Evolutionary conservation across 2,888 invertebrate species (phyloP), one percentile per base, ranked within the genome.

Genomic region (Leuctra nigra): DNA sequence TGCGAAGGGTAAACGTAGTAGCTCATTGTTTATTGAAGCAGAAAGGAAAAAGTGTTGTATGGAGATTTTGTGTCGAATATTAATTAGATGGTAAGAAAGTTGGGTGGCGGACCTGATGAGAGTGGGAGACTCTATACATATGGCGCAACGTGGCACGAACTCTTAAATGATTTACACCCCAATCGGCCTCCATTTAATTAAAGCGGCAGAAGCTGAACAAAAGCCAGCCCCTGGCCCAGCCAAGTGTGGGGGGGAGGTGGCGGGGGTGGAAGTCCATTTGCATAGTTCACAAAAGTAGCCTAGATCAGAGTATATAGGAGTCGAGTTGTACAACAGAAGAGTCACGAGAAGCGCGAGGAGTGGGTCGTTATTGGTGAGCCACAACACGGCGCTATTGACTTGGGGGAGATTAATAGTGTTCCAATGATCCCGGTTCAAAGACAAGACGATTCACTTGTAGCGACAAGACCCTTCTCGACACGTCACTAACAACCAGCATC

Each of bases 131-230:
- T 29, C 36, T 39, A 20, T 47, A 46, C 57, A 57, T 57, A 57
- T 54, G 57, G 22, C 18, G 33, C 35, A 3, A 22, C 23, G 7
- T 20, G 56, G 53, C 33, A 53, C 50, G 52, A 53, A 56, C 53
- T 53, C 57, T 53, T 57, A 57, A 57, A 57, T 57, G 57, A 57
- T 57, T 57, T 57, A 57, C 57, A 54, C 57, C 57, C 57, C 57
- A 57, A 57, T 57, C 57, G 57, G 57, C 48, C 53, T 48, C 33
- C 57, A 57, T 57, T 57, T 57, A 57, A 57, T 57, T 57, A 57
- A 57, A 48, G 57, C 50, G 22, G 50, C 47, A 53, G 57, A 38
- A 20, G 53, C 38, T 11, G 57, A 54, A 57, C 57, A 57, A 57
- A 57, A 53, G 57, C 54, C n/a, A n/a, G n/a, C n/a, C n/a, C n/a